Percentiles rank a stretch among this genome's conserved stretches.
Conservation (phyloP, 2,113 vertebrate genomes). For the Ginglymostoma cirratum region DNA sequence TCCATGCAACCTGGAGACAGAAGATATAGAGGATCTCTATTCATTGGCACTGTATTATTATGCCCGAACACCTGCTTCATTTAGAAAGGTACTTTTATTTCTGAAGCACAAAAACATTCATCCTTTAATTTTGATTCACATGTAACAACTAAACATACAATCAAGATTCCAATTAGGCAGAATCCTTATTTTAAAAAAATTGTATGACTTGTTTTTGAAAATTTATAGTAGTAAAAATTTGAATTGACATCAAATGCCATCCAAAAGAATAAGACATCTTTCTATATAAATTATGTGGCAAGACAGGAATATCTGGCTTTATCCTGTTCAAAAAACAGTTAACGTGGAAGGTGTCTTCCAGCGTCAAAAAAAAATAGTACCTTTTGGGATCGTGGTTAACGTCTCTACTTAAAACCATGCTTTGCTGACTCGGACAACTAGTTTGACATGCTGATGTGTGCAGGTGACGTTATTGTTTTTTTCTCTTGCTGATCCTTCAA, state of each 20-base stretch:
- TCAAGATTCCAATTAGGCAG: background rate
- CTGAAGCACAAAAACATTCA: background rate
- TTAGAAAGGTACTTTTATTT: slow-evolving; percentile 75
- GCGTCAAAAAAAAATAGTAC: background rate
- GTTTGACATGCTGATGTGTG: background rate
- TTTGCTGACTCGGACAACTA: background rate
- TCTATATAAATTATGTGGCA: background rate
- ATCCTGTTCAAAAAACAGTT: background rate
- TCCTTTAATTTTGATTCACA: background rate
- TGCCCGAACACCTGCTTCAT: slow-evolving; percentile 91
- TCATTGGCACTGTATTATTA: slow-evolving; percentile 93
- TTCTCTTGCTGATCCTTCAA: background rate
- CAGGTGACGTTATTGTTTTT: background rate
- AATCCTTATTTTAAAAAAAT: background rate
- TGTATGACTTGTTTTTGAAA: background rate
- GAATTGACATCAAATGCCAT: background rate
- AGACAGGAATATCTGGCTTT: background rate
- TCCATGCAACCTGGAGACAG: slow-evolving; percentile 74
- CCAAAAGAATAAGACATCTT: background rate
- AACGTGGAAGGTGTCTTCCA: background rate
- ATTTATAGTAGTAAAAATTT: background rate
- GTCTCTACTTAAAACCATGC: background rate
- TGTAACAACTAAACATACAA: background rate
- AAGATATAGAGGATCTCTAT: slow-evolving; percentile 91
- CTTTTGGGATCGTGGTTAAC: background rate